These are phyloP conservation scores for Helarctos malayanus DNA, from an alignment of 2,797 vertebrate species.

Conservation along the genomic window DNA sequence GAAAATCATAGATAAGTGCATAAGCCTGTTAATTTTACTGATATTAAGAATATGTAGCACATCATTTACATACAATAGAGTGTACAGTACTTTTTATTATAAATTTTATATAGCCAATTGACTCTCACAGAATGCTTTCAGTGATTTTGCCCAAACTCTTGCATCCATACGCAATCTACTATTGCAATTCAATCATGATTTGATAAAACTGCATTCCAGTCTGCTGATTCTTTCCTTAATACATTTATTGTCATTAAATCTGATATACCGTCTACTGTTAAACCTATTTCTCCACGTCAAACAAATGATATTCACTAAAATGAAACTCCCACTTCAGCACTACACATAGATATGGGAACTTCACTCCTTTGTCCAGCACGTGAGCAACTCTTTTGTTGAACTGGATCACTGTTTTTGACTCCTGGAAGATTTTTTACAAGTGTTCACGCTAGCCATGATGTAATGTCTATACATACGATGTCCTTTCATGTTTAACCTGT, in stretches of 20 bases:
- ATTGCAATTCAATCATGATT: background rate
- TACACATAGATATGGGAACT: background rate
- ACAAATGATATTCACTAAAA: slow-evolving; percentile 26
- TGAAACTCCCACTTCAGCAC: background rate
- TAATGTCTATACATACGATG: background rate
- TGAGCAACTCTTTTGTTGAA: background rate
- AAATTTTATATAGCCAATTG: background rate
- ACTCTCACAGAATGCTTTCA: background rate
- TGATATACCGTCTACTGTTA: background rate
- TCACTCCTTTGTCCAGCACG: background rate
- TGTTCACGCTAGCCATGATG: background rate
- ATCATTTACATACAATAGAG: background rate
- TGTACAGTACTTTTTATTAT: background rate
- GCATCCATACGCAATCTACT: background rate
- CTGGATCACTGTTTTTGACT: background rate
- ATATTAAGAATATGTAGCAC: background rate
- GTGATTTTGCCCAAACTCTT: background rate
- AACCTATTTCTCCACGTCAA: background rate
- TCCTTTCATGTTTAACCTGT: background rate
- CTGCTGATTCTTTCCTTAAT: slow-evolving; percentile 12
- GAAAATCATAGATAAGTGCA: background rate
- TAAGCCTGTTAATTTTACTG: background rate
- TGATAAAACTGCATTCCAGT: background rate
- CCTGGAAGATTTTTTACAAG: background rate
- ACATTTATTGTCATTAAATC: background rate